Percentiles rank a stretch among this genome's conserved stretches.
phyloP scores from a whole-genome alignment of 2,113 vertebrate species.

The Melanotaenia duboulayi region DNA sequence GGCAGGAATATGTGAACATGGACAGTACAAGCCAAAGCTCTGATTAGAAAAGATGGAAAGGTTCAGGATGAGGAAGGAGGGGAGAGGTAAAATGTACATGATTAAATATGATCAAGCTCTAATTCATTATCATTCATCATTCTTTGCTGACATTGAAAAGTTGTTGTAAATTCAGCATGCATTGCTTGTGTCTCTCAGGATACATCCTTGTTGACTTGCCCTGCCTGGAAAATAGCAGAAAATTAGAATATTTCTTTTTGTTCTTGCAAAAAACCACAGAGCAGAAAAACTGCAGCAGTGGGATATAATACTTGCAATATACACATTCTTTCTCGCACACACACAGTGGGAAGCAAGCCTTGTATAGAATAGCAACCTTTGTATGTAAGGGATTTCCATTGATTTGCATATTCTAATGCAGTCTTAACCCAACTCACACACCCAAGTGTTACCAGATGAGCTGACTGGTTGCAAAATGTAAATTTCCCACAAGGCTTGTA shows the following conservation, averaged over 20 bases:
- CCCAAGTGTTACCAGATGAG: conserved; percentile 17
- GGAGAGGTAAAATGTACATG: neutral
- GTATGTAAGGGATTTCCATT: conserved; percentile 4
- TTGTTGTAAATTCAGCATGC: conserved; percentile 4
- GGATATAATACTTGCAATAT: neutral
- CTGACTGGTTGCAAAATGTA: conserved; percentile 25
- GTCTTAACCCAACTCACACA: neutral
- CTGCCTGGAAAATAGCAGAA: conserved; percentile 15
- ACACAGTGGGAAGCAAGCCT: conserved; percentile 17
- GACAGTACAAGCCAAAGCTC: conserved; percentile 49
- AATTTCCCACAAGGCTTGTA: conserved; percentile 46
- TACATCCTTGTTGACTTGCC: conserved; percentile 2
- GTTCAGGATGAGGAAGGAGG: conserved; percentile 2
- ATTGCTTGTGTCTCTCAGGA: neutral
- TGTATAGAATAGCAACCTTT: conserved; percentile 23
- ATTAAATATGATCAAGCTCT: conserved; percentile 2
- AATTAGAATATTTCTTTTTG: conserved; percentile 16
- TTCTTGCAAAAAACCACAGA: conserved; percentile 16
- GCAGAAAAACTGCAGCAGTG: conserved; percentile 18
- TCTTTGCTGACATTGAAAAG: neutral
- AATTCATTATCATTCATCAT: conserved; percentile 21
- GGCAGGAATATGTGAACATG: conserved; percentile 61
- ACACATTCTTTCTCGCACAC: too few species aligned
- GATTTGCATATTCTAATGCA: conserved; percentile 32
- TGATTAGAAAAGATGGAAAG: conserved; percentile 62